Evolutionary conservation across 2,797 vertebrate genomes (phyloP), one percentile per base, ranked within the genome.

Genomic region (Philypnodon macrostomus): DNA sequence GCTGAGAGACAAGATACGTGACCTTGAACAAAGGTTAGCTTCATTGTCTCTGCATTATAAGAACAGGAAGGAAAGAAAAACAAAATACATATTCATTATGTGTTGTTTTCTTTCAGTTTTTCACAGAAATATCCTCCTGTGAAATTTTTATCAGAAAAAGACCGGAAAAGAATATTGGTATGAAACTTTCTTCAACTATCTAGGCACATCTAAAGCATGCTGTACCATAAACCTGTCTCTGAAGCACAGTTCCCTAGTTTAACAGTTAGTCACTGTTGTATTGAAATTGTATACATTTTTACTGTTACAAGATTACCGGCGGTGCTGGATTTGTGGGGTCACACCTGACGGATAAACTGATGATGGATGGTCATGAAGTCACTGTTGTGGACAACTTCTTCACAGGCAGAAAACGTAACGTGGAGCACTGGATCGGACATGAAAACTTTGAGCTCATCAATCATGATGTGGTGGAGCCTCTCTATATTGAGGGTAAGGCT

Each of bases 341-440:
- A 67, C 97, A 99, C 80, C 90, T 99, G 72, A 95, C 96, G 19
- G 96, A 99, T 85, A 98, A 98, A 75, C 91, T 99, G 82, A 98
- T 99, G 97, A 99, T 99, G 97, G 97, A 98, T n/a, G 97, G 97
- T 74, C 96, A 99, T 30, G 97, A 99, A 81, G 92, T 99, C 67
- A 99, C 95, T 1, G 97, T 99, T 81, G 96, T 99, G 67, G 97
- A 98, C 91, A 99, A 99, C 90, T 99, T 99, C 87, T 99, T 99
- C 89, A 99, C 95, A 1, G 97, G 97, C 61, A 92, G 97, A 60
- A 98, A 98, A 84, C 93, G 97, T 74, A 99, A 99, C 1, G 97
- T 99, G 75, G 97, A 99, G 74, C 97, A 99, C 84, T 99, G 97
- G 97, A 93, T 99, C 5, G 97, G 96, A 73, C 97, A 99, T n/a